Conservation (phyloP, 2,888 invertebrate species). For the Rhogogaster chlorosoma region DNA sequence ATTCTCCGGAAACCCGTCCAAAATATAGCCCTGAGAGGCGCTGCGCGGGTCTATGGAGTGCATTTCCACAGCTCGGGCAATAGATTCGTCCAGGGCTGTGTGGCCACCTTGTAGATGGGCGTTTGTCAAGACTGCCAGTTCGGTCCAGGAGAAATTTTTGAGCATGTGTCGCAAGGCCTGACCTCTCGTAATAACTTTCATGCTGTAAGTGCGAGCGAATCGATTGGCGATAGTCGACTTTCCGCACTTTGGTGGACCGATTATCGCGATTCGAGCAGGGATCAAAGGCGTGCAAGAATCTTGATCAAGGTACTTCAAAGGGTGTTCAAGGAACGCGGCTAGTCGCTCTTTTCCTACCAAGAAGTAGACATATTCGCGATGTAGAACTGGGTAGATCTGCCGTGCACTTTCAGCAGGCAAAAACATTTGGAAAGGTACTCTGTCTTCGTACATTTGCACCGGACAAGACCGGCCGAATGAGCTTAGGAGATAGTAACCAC, state of each 20-base stretch:
- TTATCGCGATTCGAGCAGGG: constrained; percentile 80
- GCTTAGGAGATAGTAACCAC: constrained; percentile 83
- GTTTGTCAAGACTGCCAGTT: constrained; percentile 78
- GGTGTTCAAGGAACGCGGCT: constrained; percentile 80
- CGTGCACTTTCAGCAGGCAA: constrained; percentile 76
- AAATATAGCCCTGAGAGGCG: constrained; percentile 81
- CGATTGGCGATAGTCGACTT: constrained; percentile 81
- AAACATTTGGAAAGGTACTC: constrained; percentile 79
- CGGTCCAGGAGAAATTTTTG: constrained; percentile 79
- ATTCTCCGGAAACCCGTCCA: constrained; percentile 83
- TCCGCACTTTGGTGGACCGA: constrained; percentile 84
- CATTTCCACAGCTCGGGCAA: constrained; percentile 80
- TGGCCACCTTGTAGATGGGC: constrained; percentile 77
- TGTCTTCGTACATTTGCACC: constrained; percentile 80
- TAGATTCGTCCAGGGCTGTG: constrained; percentile 76
- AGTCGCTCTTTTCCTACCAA: constrained; percentile 78
- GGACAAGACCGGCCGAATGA: constrained; percentile 84
- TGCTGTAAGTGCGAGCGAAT: constrained; percentile 79
- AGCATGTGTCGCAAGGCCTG: constrained; percentile 79
- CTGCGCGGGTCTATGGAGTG: constrained; percentile 78
- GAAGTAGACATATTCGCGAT: constrained; percentile 83
- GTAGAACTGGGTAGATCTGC: constrained; percentile 80
- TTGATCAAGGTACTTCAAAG: constrained; percentile 80
- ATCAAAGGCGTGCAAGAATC: constrained; percentile 77
- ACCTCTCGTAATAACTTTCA: constrained; percentile 81